phyloP scores from a whole-genome alignment of 2,888 invertebrate genomes.

The Drosophila infuscata region DNA sequence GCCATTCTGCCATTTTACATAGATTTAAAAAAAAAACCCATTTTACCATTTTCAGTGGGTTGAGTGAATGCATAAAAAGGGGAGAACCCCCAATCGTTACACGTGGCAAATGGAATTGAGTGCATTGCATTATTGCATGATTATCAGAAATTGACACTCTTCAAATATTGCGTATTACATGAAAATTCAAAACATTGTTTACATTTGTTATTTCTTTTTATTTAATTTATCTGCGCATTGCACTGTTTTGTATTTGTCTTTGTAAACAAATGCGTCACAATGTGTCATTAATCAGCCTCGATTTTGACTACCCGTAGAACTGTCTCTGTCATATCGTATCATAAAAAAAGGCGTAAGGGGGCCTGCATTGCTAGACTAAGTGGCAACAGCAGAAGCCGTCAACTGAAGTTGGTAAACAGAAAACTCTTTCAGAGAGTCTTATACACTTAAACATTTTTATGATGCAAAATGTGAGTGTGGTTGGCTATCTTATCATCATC shows the following conservation, averaged over 20 bases:
- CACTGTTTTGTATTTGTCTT: not conserved
- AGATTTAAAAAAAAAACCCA: not conserved
- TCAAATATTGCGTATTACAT: slow-evolving; percentile 28
- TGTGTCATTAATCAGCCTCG: not conserved
- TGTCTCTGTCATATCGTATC: slow-evolving; percentile 8
- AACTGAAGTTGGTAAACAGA: slow-evolving; percentile 30
- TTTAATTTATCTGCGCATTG: not conserved
- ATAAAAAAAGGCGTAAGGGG: slow-evolving; percentile 12
- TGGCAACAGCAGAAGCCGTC: slow-evolving; percentile 52
- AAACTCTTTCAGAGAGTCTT: slow-evolving; percentile 32
- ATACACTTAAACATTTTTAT: slow-evolving; percentile 48
- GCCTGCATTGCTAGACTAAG: slow-evolving; percentile 49
- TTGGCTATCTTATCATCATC: slow-evolving; percentile 57
- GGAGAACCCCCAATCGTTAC: slow-evolving; percentile 1
- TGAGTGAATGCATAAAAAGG: not conserved
- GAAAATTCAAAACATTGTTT: not conserved
- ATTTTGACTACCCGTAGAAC: not conserved
- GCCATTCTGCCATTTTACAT: not conserved
- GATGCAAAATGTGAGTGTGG: slow-evolving; percentile 49
- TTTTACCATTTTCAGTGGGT: not conserved
- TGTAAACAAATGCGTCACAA: slow-evolving; percentile 17
- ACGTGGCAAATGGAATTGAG: not conserved
- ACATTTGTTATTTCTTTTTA: not conserved
- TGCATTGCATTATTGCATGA: slow-evolving; percentile 1
- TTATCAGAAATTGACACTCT: slow-evolving; percentile 50